phyloP scores from a whole-genome alignment of 2,113 vertebrate species.

The Pandion haliaetus region DNA sequence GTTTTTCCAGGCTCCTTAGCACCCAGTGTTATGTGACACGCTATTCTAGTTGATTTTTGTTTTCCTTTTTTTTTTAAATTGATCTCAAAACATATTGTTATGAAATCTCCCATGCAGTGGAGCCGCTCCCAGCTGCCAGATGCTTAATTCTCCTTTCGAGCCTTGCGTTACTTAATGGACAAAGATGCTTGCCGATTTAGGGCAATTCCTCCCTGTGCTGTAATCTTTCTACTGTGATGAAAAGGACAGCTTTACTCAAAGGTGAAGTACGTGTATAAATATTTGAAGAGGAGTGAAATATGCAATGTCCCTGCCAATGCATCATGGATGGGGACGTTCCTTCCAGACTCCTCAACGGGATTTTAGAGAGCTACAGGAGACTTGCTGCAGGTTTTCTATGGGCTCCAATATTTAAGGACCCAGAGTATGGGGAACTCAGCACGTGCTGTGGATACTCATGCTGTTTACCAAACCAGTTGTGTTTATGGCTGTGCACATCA shows the following conservation, averaged over 20 bases:
- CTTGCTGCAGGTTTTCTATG: background rate
- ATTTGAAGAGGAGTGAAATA: conserved; percentile 2
- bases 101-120: background rate
- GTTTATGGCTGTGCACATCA: background rate
- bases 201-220: background rate
- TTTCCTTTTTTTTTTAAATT: background rate
- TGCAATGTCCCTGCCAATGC: background rate
- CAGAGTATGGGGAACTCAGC: background rate
- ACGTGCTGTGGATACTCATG: background rate
- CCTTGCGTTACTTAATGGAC: background rate
- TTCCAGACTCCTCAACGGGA: background rate
- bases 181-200: background rate
- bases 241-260: background rate
- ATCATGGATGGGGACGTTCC: fast-evolving
- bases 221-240: background rate
- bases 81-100: background rate
- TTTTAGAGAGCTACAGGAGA: background rate
- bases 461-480: background rate
- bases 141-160: background rate
- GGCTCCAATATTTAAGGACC: background rate
- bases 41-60: background rate
- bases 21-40: background rate
- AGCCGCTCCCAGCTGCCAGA: background rate
- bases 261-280: background rate
- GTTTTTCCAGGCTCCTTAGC: background rate